Conservation (phyloP, 2,113 vertebrate genomes). For the Cyrtonyx montezumae region DNA sequence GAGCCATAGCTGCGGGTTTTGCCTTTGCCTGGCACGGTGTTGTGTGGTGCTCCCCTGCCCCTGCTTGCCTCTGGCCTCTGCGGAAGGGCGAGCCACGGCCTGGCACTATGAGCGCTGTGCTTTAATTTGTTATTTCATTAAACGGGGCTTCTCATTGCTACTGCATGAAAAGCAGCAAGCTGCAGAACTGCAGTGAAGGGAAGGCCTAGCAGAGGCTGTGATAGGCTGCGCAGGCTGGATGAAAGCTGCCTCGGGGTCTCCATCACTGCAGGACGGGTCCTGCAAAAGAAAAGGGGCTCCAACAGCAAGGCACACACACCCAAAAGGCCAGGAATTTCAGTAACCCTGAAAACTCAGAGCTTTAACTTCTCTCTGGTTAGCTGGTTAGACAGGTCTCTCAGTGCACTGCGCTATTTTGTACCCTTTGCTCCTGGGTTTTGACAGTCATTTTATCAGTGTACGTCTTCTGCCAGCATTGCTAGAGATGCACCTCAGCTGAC, state of each 20-base stretch:
- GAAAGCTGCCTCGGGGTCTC: neutral
- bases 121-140: neutral
- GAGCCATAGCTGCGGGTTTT: too few relatives aligned
- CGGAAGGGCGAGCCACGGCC: neutral
- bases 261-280: neutral
- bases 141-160: neutral
- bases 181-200: neutral
- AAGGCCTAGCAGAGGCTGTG: fast-evolving
- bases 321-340: neutral
- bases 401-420: neutral
- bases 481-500: neutral
- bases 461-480: neutral
- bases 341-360: neutral
- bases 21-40: neutral
- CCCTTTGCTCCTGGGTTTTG: neutral
- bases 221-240: neutral
- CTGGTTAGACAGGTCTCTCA: fast-evolving
- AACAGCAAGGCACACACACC: fast-evolving
- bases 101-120: neutral
- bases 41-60: neutral
- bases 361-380: neutral
- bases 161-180: neutral
- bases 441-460: neutral
- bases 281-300: neutral
- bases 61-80: neutral